phyloP scores from a whole-genome alignment of 2,797 vertebrate species.

The Argentina silus region DNA sequence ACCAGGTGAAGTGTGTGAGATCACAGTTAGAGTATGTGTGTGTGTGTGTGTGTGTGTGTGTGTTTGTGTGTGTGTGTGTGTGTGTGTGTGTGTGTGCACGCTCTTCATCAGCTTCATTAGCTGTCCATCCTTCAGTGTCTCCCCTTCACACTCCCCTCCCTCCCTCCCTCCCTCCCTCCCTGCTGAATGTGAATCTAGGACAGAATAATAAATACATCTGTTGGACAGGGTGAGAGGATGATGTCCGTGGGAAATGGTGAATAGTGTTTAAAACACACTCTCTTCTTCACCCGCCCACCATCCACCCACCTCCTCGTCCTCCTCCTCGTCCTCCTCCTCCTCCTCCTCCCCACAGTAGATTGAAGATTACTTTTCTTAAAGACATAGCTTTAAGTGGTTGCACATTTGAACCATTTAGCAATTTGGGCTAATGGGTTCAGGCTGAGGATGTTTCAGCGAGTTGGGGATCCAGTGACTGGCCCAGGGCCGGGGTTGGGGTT shows the following conservation, averaged over 20 bases:
- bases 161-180: not conserved
- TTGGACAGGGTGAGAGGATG: conserved; percentile 19
- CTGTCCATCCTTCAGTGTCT: not conserved
- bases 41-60: too few species aligned
- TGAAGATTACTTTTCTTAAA: conserved; percentile 76
- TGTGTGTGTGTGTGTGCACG: too few species aligned
- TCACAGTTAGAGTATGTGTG: too few species aligned
- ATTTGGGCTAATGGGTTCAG: conserved; percentile 80
- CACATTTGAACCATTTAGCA: conserved; percentile 80
- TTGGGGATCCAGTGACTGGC: conserved; percentile 38
- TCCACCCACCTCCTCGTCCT: conserved; percentile 38
- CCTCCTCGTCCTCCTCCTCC: conserved; percentile 3
- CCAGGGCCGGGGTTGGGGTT: conserved; percentile 37
- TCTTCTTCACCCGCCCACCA: conserved; percentile 25
- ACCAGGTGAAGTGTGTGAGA: too few species aligned
- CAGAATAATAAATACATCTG: conserved; percentile 40
- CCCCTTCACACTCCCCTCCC: not conserved
- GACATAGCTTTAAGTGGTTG: conserved; percentile 76
- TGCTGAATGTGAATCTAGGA: conserved; percentile 13
- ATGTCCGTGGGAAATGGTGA: conserved; percentile 44
- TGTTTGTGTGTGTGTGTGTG: too few species aligned
- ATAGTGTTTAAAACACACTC: conserved; percentile 42
- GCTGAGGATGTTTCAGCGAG: conserved; percentile 69
- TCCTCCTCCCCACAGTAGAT: conserved; percentile 70
- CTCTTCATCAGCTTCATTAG: not conserved